Percentiles rank a stretch among this genome's conserved stretches.
Conservation (phyloP, 2,113 vertebrate species). For the Salvelinus namaycush region DNA sequence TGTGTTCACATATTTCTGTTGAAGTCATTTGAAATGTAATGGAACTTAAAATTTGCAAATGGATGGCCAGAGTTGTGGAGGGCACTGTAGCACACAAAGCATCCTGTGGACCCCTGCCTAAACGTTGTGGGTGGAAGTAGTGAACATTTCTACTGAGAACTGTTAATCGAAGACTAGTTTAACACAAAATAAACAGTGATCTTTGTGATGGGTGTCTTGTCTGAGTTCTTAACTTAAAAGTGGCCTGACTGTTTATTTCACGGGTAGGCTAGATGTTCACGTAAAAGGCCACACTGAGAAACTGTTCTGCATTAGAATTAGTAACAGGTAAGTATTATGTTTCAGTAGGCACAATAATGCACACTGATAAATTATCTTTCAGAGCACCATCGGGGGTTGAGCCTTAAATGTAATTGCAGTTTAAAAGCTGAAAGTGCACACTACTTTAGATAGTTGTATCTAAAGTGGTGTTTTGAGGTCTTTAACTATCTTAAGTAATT, state of each 20-base stretch:
- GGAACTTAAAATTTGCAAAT: background rate
- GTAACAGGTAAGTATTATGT: too few relatives aligned
- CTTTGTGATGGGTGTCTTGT: conserved; percentile 53
- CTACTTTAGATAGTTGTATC: too few relatives aligned
- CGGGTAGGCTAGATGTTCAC: background rate
- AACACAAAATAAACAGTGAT: conserved; percentile 56
- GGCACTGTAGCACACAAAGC: background rate
- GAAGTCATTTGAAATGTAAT: conserved; percentile 33
- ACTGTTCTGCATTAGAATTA: too few relatives aligned
- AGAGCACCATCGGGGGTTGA: too few relatives aligned
- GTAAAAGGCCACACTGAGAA: too few relatives aligned
- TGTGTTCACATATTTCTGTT: conserved; percentile 47
- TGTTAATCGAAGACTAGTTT: conserved; percentile 12
- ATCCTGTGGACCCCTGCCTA: conserved; percentile 20
- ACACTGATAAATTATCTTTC: too few relatives aligned
- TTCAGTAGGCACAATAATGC: too few relatives aligned
- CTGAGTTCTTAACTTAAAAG: conserved; percentile 31
- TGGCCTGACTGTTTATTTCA: background rate
- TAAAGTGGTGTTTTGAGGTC: too few relatives aligned
- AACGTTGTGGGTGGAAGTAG: conserved; percentile 37
- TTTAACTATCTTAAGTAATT: too few relatives aligned
- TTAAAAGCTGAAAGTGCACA: too few relatives aligned
- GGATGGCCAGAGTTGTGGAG: background rate
- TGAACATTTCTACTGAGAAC: conserved; percentile 51
- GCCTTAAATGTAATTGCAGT: too few relatives aligned